Base-by-base conservation (phyloP, 2,888 invertebrate genomes). In the Harpalus rubripes region DNA sequence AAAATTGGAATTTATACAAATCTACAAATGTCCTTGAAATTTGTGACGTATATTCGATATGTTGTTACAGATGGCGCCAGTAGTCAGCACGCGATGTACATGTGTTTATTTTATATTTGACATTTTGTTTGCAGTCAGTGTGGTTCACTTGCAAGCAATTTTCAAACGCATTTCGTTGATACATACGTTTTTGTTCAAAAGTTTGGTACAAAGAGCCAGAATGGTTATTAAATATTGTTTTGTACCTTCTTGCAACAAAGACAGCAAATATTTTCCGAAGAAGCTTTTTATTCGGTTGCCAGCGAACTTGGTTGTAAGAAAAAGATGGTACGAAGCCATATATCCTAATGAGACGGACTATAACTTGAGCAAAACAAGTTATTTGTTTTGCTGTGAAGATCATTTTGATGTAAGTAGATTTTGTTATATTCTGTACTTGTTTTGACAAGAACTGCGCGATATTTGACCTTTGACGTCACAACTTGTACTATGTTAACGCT, bases 221-320 rank as follows among this genome's bases (percentile, higher is more conserved):
- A 59, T 59, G 59, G 59, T 59, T 59, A 18, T 16, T 59, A 59
- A 59, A 15, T 59, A 59, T 59, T 59, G 59, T 59, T 59, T 59
- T 59, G 59, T 59, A 59, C 59, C 59, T 59, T 59, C 59, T 59
- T 59, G 59, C 15, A 59, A 59, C 16, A 59, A 59, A 12, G n/a
- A 18, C 59, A 59, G 59, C 18, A 15, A 59, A 2, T 15, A 16
- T 59, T n/a, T 16, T 59, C 59, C 59, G 59, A 59, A 59, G 18
- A 59, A 59, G 59, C 4, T 59, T 59, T 59, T 59, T 59, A 59
- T 59, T 59, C 59, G 59, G 0, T 16, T 59, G 16, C 59, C 59
- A 59, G 0, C 1, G 16, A 59, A 59, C 59, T 16, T 59, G 59
- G 59, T 3, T 16, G 18, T 59, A 59, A 59, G 16, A 15, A 59